Base-by-base conservation (phyloP, 1,140 invertebrate species). In the Glomeris maerens region DNA sequence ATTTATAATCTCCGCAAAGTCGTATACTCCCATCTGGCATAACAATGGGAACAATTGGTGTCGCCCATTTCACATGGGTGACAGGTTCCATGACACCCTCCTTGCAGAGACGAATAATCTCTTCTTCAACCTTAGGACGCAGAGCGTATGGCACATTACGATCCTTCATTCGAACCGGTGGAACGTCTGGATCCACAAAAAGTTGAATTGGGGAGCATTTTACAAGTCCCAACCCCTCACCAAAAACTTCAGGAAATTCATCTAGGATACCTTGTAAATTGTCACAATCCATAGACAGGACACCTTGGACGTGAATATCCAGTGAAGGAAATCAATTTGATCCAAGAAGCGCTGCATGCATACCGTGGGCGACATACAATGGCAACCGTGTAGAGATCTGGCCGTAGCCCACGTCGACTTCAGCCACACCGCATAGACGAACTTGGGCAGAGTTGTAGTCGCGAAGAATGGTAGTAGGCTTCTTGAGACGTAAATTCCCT, bases 31-130 rank as follows among this genome's bases (percentile, higher is more conserved):
- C 59, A 49, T 65, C 54, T 20, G 56, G 39, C 56, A 69, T 70
- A 3, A 61, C 42, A n/a, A 70, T 58, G 1, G 62, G 57, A 3
- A 70, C 66, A 23, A 64, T 58, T 0, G 66, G 67, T 27, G 64
- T 59, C 7, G 60, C 65, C 65, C 66, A 70, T 10, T 61, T 54
- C 7, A 50, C 50, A 47, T 52, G 53, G 31, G 48, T 7, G 17
- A 60, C 58, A 17, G 52, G 44, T 45, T 56, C 50, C 4, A 62
- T 52, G 1, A 60, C 55, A 3, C 56, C 60, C 28, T 47, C n/a
- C 27, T 23, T 25, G 29, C 36, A 20, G 26, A 59, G 29, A n/a
- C n/a, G n/a, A n/a, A n/a, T n/a, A n/a, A n/a, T n/a, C n/a, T 60
- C 55, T 27, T 42, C 28, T 21, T 56, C 56, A 1, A 60, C 45